These are phyloP conservation scores for Megalops cyprinoides DNA, from an alignment of 2,797 vertebrate species.

Conservation along the genomic window DNA sequence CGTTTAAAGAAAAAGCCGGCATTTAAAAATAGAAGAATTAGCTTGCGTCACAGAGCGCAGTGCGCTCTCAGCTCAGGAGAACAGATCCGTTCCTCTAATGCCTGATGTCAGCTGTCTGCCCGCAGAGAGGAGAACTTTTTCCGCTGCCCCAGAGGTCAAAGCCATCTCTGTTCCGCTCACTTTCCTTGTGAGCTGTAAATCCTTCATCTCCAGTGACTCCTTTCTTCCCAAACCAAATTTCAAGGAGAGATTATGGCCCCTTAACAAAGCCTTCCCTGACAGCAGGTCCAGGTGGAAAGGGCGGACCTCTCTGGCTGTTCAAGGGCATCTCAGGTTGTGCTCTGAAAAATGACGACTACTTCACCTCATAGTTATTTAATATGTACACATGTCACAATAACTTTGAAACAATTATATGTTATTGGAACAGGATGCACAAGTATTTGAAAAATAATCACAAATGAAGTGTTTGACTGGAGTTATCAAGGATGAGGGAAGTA, in stretches of 20 bases:
- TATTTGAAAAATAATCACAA: neutral
- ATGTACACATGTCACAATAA: neutral
- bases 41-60: neutral
- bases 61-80: neutral
- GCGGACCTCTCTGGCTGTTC: neutral
- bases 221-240: neutral
- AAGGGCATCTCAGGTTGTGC: neutral
- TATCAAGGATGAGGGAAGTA: neutral
- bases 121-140: neutral
- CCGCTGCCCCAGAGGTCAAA: neutral
- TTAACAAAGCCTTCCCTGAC: neutral
- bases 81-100: neutral
- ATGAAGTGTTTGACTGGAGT: neutral
- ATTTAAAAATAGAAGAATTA: conserved; percentile 6
- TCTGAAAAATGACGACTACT: neutral
- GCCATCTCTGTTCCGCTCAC: neutral
- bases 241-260: neutral
- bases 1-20: no score
- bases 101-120: neutral
- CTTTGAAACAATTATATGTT: neutral
- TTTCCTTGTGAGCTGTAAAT: neutral
- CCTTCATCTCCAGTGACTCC: neutral
- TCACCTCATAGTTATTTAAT: no score
- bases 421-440: neutral
- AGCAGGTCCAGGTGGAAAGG: neutral